Base-by-base conservation (phyloP, 2,113 vertebrate genomes). In the Gulo gulo region DNA sequence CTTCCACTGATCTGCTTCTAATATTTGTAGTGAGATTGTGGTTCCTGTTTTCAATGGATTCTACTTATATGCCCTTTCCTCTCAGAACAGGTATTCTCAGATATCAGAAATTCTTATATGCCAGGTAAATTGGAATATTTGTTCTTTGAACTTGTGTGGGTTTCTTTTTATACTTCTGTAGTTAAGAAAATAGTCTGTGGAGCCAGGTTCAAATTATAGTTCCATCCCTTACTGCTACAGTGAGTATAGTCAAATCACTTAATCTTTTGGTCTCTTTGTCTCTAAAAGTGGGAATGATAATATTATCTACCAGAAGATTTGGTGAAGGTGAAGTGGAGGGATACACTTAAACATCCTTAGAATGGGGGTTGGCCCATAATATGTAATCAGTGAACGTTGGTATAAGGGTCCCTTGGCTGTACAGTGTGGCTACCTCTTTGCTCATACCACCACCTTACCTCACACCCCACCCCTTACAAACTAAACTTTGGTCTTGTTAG, bases 121-220 rank as follows among this genome's bases (percentile, higher is more conserved):
- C 59, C n/a, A 78, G 14, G 21, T 87, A 45, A 91, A 82, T 76
- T 52, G 57, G 81, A n/a, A 59, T 95, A 93, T 94, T 95, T 42
- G 29, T 82, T 87, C 74, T 95, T 95, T 95, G 67, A 91, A 81
- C n/a, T 31, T 42, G 1, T 26, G 31, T 85, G 31, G 61, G 45
- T 31, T 74, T n/a, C 50, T 67, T 73, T 50, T 29, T 61, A 42
- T 95, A 31, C 26, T 57, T 95, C 81, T 55, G 57, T 52, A 82
- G 39, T 76, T 91, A 67, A 90, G 57, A 31, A 11, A 71, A 78
- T 8, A 67, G 39, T 16, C 65, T 69, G 12, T 82, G 36, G 57
- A 91, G 50, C 18, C 67, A 61, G 81, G 36, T 76, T 91, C 79
- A 91, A 78, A 88, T 94, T 69, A 52, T 4, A 91, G 18, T 50